Evolutionary conservation across 2,888 invertebrate genomes (phyloP).

Genomic region (Pseudolycoriella hygida): DNA sequence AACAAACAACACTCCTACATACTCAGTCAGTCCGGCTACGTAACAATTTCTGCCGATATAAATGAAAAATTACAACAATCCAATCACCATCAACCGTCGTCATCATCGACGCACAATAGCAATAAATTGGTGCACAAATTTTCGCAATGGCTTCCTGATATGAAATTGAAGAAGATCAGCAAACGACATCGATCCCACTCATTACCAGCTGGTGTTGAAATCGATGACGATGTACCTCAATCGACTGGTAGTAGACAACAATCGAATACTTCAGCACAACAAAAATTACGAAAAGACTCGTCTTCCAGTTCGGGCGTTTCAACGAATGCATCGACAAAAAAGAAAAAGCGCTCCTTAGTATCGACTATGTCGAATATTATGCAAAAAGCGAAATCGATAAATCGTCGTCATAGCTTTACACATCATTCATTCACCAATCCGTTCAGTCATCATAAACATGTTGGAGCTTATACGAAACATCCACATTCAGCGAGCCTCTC

Average conservation of each 20-base stretch:
- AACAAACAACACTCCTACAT: conserved; percentile 12
- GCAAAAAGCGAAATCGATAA: conserved; percentile 53
- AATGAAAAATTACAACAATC: conserved; percentile 16
- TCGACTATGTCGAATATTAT: conserved; percentile 71
- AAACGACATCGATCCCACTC: conserved; percentile 69
- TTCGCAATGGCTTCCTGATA: conserved; percentile 58
- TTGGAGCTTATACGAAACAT: neutral
- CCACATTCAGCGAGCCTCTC: neutral
- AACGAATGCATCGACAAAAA: neutral
- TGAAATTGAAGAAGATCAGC: conserved; percentile 40
- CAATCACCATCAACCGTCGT: conserved; percentile 17
- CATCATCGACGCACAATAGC: conserved; percentile 11
- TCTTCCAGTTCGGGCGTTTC: neutral
- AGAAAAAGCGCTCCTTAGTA: conserved; percentile 64
- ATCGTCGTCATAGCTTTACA: conserved; percentile 28
- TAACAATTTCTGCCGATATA: conserved; percentile 16
- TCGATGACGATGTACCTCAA: conserved; percentile 17
- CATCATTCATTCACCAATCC: conserved; percentile 10
- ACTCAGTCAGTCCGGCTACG: conserved; percentile 13
- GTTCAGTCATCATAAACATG: conserved; percentile 1
- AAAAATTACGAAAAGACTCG: conserved; percentile 8
- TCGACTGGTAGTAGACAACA: conserved; percentile 7
- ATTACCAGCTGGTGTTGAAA: conserved; percentile 41
- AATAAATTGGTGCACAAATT: conserved; percentile 33
- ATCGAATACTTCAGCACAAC: conserved; percentile 9